Base-by-base conservation (phyloP, 2,113 vertebrate genomes). In the Calypte anna region DNA sequence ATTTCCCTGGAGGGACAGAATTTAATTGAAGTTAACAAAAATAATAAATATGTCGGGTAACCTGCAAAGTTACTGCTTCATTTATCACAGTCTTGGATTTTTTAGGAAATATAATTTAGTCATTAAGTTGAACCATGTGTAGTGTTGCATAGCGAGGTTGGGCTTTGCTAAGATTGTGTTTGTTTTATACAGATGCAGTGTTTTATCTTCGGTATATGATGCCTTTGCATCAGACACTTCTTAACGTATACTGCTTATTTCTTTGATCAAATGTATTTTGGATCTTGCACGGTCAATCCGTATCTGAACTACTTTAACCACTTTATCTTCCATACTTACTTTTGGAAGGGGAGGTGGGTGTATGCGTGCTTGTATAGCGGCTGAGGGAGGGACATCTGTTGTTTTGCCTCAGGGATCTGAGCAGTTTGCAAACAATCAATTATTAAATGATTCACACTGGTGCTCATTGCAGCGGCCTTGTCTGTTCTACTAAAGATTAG, bases 141-240 rank as follows among this genome's bases (percentile, higher is more conserved):
- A 5, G 15, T 10, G 21, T 12, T 28, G 5, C 22, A 1, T 0
- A 8, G 25, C 0, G 9, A n/a, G 54, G 25, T 23, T 20, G 7
- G 18, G 12, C 1, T 31, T 53, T 53, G 44, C 48, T 20, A 2
- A 31, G 30, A 7, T n/a, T 10, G 9, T 24, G 5, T 30, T 38
- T 0, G 12, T 77, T 55, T 51, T 82, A 40, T 66, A 21, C 25
- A 15, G 28, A 7, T 8, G 3, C 5, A 8, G 5, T 7, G 9
- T 38, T 59, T 79, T 16, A 4, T 38, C 40, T 46, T 82, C 7
- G 28, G 3, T 25, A 2, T 58, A 62, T 33, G n/a, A 27, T 25
- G 48, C 9, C 48, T 36, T 6, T 18, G 12, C 68, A 33, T 33
- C 59, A 55, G 33, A 21, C 14, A 2, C 33, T 50, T 51, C 10